Evolutionary conservation across 2,888 invertebrate genomes (phyloP).

Genomic region (Sarcophaga subvicina): DNA sequence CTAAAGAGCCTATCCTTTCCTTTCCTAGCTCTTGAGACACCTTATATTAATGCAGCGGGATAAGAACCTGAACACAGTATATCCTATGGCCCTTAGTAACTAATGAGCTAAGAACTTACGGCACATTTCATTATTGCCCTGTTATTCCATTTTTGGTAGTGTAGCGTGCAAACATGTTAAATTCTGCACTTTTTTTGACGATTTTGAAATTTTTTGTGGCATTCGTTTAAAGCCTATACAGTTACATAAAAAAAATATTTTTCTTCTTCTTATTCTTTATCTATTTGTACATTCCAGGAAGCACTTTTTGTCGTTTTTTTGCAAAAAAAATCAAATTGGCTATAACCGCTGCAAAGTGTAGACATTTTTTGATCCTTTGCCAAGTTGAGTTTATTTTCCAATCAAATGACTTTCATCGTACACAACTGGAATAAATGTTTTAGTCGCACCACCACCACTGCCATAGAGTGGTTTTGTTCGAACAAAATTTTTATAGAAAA

Average conservation of each 20-base stretch:
- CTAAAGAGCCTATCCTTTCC: too few relatives aligned
- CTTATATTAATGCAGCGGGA: too few relatives aligned
- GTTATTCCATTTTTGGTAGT: too few relatives aligned
- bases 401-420: constrained; percentile 37
- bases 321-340: not conserved
- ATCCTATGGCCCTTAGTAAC: too few relatives aligned
- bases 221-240: not conserved
- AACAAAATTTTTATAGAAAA: not conserved
- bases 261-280: not conserved
- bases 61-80: too few relatives aligned
- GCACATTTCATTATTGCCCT: too few relatives aligned
- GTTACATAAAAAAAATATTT: not conserved
- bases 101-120: too few relatives aligned
- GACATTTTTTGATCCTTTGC: constrained; percentile 57
- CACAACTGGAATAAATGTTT: not conserved
- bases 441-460: not conserved
- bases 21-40: too few relatives aligned
- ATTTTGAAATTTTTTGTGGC: not conserved
- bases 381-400: constrained; percentile 59
- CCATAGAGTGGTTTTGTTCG: not conserved
- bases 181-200: too few relatives aligned
- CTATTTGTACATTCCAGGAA: not conserved
- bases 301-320: not conserved
- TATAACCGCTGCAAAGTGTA: constrained; percentile 15
- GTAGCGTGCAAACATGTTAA: too few relatives aligned